These are phyloP conservation scores for Alviniconcha strummeri DNA, from an alignment of 2,888 invertebrate species.

Conservation along the genomic window DNA sequence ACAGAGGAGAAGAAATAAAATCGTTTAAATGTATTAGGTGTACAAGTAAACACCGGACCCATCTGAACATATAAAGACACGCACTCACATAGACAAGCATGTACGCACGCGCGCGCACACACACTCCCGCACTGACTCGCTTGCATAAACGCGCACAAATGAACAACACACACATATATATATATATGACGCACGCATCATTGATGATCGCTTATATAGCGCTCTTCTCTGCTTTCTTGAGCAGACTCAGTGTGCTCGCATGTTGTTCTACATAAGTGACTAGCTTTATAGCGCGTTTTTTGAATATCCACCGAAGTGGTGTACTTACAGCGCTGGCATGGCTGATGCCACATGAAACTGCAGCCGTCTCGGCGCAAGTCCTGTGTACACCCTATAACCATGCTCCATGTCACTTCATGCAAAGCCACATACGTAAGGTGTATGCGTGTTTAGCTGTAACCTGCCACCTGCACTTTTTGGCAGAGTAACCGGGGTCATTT, in stretches of 20 bases:
- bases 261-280: not conserved
- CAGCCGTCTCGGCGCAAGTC: too few relatives aligned
- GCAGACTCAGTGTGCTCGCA: not conserved
- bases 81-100: not conserved
- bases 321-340: too few relatives aligned
- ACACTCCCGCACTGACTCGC: not conserved
- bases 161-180: not conserved
- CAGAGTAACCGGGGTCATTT: too few relatives aligned
- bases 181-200: not conserved
- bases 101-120: not conserved
- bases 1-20: too few relatives aligned
- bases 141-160: not conserved
- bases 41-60: not conserved
- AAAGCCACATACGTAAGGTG: too few relatives aligned
- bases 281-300: too few relatives aligned
- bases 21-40: not conserved
- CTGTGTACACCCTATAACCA: too few relatives aligned
- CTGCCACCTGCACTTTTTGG: too few relatives aligned
- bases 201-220: not conserved
- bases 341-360: too few relatives aligned
- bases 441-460: too few relatives aligned
- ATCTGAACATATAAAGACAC: not conserved
- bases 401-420: too few relatives aligned
- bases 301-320: too few relatives aligned
- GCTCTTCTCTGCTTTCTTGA: not conserved